phyloP scores from a whole-genome alignment of 1,140 invertebrate species.

The Aphelenchoides fujianensis region DNA sequence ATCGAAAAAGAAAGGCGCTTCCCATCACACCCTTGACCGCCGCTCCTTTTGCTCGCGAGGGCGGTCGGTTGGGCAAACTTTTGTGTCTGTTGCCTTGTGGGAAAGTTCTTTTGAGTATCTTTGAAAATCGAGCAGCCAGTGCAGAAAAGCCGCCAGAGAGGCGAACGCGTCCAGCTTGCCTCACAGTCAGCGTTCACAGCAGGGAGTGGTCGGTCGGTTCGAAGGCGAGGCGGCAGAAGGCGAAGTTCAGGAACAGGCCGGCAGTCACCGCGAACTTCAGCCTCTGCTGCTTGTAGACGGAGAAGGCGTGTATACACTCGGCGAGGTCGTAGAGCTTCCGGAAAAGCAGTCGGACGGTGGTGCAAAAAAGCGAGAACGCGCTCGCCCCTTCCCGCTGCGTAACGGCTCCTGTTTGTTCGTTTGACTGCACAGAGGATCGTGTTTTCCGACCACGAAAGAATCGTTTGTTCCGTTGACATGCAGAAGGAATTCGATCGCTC shows the following conservation, averaged over 20 bases:
- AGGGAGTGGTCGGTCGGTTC: not conserved
- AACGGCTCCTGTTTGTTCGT: too few species aligned
- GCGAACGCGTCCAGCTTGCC: not conserved
- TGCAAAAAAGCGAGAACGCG: not conserved
- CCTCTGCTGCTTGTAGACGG: slow-evolving; percentile 18
- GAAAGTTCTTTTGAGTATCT: too few species aligned
- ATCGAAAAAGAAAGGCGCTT: too few species aligned
- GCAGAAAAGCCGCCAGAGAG: not conserved
- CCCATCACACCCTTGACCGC: too few species aligned
- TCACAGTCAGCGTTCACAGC: not conserved
- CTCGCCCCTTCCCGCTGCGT: not conserved
- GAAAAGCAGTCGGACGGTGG: slow-evolving; percentile 18
- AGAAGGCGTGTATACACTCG: slow-evolving; percentile 18
- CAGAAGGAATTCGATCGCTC: too few species aligned
- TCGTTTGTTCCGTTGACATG: too few species aligned
- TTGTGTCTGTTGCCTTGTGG: too few species aligned
- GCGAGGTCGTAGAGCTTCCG: slow-evolving; percentile 28
- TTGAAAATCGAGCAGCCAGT: too few species aligned
- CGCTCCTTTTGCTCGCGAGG: not conserved
- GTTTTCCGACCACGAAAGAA: too few species aligned
- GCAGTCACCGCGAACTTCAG: slow-evolving; percentile 29
- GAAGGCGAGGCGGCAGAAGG: not conserved
- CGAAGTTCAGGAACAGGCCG: slow-evolving; percentile 24
- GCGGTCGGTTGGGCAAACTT: slow-evolving; percentile 25
- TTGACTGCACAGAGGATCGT: too few species aligned